phyloP scores from a whole-genome alignment of 1,140 invertebrate species.

The Vollenhovia emeryi region DNA sequence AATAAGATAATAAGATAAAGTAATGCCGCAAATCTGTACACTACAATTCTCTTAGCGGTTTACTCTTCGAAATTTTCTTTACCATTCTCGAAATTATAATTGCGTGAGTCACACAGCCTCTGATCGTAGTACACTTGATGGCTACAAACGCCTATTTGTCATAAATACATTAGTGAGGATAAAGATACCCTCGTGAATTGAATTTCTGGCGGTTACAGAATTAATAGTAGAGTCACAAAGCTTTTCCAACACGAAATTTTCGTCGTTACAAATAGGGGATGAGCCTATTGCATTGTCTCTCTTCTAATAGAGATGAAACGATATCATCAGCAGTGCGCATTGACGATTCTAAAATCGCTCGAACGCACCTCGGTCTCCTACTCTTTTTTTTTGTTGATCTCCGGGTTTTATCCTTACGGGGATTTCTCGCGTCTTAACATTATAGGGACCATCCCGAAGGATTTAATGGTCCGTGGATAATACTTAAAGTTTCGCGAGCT shows the following conservation, averaged over 20 bases:
- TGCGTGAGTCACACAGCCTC: not conserved
- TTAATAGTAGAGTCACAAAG: not conserved
- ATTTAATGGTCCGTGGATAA: slow-evolving; percentile 66
- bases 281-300: not conserved
- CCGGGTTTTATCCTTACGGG: not conserved
- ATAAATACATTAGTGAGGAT: not conserved
- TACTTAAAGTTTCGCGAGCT: slow-evolving; percentile 58
- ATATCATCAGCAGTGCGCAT: slow-evolving; percentile 27
- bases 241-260: not conserved
- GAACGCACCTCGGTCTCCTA: not conserved
- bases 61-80: too few relatives aligned
- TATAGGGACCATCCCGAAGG: not conserved
- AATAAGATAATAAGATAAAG: too few relatives aligned
- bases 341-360: slow-evolving; percentile 42
- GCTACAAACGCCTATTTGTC: not conserved
- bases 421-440: slow-evolving; percentile 27
- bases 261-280: not conserved
- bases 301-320: slow-evolving; percentile 1
- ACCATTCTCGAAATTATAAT: not conserved
- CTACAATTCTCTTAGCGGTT: too few relatives aligned
- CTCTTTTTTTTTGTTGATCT: slow-evolving; percentile 6
- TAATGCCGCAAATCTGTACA: too few relatives aligned
- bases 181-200: not conserved
- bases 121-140: not conserved
- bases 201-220: not conserved